Evolutionary conservation across 2,797 vertebrate species (phyloP), one percentile per base, ranked within the genome.

Genomic region (Pseudomugil tenellus): DNA sequence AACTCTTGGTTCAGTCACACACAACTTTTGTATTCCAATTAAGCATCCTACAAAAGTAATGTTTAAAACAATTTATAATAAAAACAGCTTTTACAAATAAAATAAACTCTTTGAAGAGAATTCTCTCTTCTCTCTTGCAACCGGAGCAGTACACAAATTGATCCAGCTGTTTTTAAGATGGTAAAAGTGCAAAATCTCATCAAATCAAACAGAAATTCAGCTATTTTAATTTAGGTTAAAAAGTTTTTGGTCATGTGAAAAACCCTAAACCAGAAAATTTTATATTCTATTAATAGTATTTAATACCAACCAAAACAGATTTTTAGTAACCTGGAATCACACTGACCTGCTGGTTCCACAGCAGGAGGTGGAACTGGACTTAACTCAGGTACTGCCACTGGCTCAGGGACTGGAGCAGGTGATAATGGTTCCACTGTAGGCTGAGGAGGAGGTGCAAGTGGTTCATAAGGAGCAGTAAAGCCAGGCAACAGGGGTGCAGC

Each of bases 401-500:
- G 81, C 55, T 84, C 72, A 12, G 77, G 75, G 32, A 70, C 52
- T 56, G 88, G 51, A 79, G 80, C 55, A 70, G 76, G 66, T 39
- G 79, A 53, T 52, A 76, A 79, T 74, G 85, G 73, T 39, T 87
- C 78, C 37, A 75, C 70, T 48, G 51, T 70, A 67, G 81, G 81
- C 90, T 91, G 90, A 75, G 87, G 73, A 89, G 89, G 83, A 91
- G 87, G 90, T 77, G 86, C 63, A 84, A 87, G 68, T 65, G 84
- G 72, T 89, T 93, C 90, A 91, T 72, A 83, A 63, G 79, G 67
- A 79, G 80, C 53, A 80, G 65, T 65, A 77, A 67, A 91, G 35
- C 87, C 88, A 65, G 73, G 74, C 55, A 87, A 57, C 52, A 83
- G 81, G 79, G 87, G 77, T 65, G 76, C 54, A 71, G 82, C 63